Percentiles rank a stretch among this genome's conserved stretches.
Conservation (phyloP, 2,113 vertebrate species). For the Pyrgilauda ruficollis region DNA sequence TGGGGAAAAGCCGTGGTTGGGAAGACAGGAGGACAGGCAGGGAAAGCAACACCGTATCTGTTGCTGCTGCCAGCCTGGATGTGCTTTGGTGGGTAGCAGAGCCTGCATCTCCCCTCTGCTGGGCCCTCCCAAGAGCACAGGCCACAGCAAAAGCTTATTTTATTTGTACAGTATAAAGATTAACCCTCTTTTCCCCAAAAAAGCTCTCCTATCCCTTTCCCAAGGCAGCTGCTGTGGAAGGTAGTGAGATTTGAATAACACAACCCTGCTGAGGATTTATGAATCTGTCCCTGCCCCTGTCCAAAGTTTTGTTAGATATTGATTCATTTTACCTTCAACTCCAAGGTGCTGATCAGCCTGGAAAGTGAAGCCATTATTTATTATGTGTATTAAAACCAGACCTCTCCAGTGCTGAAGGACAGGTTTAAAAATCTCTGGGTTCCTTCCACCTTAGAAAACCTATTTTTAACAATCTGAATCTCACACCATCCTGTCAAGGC, state of each 20-base stretch:
- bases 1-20: neutral
- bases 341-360: neutral
- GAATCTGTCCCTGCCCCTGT: neutral
- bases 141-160: neutral
- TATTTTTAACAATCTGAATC: neutral
- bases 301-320: neutral
- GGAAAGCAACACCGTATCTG: neutral
- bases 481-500: neutral
- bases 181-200: neutral
- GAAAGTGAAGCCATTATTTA: neutral
- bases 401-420: neutral
- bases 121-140: neutral
- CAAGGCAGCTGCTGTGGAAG: neutral
- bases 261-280: neutral
- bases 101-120: neutral
- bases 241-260: neutral
- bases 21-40: neutral
- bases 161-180: neutral
- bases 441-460: neutral
- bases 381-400: neutral
- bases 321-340: neutral
- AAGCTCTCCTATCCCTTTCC: neutral
- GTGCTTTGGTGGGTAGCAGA: neutral
- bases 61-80: neutral
- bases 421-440: neutral